Base-by-base conservation (phyloP, 2,113 vertebrate genomes). In the Campylomormyrus numenius region DNA sequence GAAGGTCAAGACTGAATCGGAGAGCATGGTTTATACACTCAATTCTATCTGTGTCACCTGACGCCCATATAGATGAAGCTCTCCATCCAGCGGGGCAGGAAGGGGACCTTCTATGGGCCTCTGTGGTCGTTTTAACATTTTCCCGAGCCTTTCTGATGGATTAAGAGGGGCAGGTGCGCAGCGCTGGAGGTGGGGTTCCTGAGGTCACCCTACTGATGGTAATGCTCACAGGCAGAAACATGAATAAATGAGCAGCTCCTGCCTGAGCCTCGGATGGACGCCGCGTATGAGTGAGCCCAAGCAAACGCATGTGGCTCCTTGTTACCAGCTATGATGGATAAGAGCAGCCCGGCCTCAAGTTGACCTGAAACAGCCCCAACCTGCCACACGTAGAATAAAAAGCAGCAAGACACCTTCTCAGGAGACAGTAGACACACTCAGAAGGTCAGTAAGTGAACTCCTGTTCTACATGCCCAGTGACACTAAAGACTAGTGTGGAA, bases 161-260 rank as follows among this genome's bases (percentile, higher is more conserved):
- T 88, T 52, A n/a, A 31, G 53, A 58, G 21, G 58, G 53, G 52
- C 42, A 42, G 52, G 53, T 9, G 21, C 2, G 5, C n/a, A 17
- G 80, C 2, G 53, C 53, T 24, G 53, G n/a, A 49, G 89, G 3
- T 8, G 9, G 45, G 53, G 83, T 19, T 52, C 48, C 62, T 86
- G 46, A 70, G 42, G 83, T 86, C 31, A 24, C 52, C 45, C 35
- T 19, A 42, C 53, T 90, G 89, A 87, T 21, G 53, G 7, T 86
- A 42, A 90, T 86, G 84, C 42, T 45, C 24, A 17, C 42, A 70
- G 89, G 45, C 89, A 90, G 31, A 35, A 42, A 3, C 19, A 3
- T 90, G 84, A 85, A 90, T 90, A 31, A 90, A 70, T 85, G 80
- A 87, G 10, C 6, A 49, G 48, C 3, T 31, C n/a, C 27, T 49